A percentile compares a stretch with the other conserved stretches of the same genome.
These are phyloP conservation scores for Trinorchestia longiramus DNA, from an alignment of 1,140 invertebrate genomes.

Conservation along the genomic window DNA sequence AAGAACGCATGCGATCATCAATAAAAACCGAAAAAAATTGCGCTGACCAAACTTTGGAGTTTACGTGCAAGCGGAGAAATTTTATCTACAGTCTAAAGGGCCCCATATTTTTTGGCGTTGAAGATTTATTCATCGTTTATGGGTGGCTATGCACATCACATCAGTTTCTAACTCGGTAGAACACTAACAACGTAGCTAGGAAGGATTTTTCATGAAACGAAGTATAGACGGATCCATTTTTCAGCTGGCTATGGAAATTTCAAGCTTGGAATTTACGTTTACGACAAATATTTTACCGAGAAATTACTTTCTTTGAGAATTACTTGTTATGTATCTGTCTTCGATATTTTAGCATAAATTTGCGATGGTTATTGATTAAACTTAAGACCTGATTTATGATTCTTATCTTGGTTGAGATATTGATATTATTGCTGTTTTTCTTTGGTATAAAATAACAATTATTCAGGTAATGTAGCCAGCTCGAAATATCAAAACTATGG, in stretches of 20 bases:
- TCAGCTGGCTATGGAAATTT: not conserved
- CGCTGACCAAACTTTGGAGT: not conserved
- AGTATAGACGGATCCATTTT: not conserved
- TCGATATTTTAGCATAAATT: too few species aligned
- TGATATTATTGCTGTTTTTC: too few species aligned
- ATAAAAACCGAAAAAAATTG: constrained; percentile 4
- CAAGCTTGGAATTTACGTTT: not conserved
- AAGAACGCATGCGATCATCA: not conserved
- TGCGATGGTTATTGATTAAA: too few species aligned
- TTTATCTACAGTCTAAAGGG: not conserved
- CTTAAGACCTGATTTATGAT: too few species aligned
- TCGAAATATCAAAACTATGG: too few species aligned
- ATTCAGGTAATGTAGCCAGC: too few species aligned
- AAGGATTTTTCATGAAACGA: not conserved
- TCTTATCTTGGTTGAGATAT: too few species aligned
- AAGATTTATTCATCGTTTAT: not conserved
- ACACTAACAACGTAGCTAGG: not conserved
- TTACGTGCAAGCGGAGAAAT: not conserved
- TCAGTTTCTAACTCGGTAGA: not conserved
- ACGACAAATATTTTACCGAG: not conserved
- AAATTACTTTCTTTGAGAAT: not conserved
- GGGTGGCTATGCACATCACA: not conserved
- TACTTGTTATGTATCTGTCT: not conserved
- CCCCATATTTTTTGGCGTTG: not conserved
- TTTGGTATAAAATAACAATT: too few species aligned